A percentile compares a stretch with the other conserved stretches of the same genome.
Conservation (phyloP, 2,113 vertebrate genomes). For the Pampusana beccarii region DNA sequence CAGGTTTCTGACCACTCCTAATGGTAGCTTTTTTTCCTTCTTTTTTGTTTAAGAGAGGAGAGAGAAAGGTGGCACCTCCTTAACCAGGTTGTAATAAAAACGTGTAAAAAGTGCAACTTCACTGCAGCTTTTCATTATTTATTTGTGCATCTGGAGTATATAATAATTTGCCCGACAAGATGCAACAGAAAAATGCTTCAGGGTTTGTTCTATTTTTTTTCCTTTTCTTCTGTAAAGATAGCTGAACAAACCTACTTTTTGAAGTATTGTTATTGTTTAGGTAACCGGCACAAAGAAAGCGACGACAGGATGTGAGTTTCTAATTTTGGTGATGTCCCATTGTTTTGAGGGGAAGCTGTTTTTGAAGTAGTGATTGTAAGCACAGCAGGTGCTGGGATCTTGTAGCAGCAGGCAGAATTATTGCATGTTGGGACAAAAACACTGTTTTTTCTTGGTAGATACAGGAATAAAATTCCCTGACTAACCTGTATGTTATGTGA, state of each 20-base stretch:
- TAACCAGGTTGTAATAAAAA: not conserved
- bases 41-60: not conserved
- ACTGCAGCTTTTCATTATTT: not conserved
- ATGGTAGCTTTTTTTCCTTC: not conserved
- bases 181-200: not conserved
- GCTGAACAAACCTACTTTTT: not conserved
- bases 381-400: slow-evolving; percentile 36
- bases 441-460: not conserved
- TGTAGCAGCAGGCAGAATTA: not conserved
- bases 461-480: not conserved
- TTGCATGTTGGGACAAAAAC: slow-evolving; percentile 19
- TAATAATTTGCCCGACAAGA: not conserved
- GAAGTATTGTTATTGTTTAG: slow-evolving; percentile 44
- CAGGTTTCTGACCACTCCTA: not conserved
- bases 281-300: not conserved
- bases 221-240: not conserved
- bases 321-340: slow-evolving; percentile 53
- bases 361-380: slow-evolving; percentile 41
- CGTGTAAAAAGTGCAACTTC: not conserved
- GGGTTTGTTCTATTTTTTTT: not conserved
- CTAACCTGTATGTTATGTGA: not conserved
- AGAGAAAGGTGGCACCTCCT: not conserved
- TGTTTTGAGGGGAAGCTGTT: slow-evolving; percentile 43
- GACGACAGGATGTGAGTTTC: slow-evolving; percentile 49
- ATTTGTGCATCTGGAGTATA: not conserved